phyloP scores from a whole-genome alignment of 2,797 vertebrate species.

The Fistularia tabacaria region DNA sequence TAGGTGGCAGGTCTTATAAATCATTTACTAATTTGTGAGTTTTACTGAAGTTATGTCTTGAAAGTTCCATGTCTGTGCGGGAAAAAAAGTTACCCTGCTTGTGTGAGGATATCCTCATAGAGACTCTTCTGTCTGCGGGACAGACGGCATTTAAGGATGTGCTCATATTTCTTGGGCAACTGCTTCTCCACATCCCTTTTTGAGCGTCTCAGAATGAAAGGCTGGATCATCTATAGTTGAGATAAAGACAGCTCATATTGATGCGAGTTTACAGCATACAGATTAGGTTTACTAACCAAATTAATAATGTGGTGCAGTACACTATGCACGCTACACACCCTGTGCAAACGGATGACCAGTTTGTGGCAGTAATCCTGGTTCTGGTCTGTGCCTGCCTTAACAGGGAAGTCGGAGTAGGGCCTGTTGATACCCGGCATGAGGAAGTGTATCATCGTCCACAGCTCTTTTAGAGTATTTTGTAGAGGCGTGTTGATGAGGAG shows the following conservation, averaged over 20 bases:
- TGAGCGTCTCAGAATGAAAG: conserved; percentile 87
- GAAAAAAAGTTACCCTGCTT: conserved; percentile 74
- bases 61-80: neutral
- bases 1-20: no score
- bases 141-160: conserved; percentile 87
- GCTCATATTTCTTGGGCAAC: conserved; percentile 88
- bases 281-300: no score
- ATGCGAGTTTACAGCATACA: neutral
- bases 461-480: conserved; percentile 87
- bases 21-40: no score
- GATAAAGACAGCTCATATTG: conserved; percentile 1
- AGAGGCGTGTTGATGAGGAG: conserved; percentile 88
- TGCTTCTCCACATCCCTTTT: conserved; percentile 91
- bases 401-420: conserved; percentile 85
- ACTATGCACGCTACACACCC: conserved; percentile 68
- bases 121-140: conserved; percentile 85
- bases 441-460: conserved; percentile 94
- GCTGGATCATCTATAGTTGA: conserved; percentile 85
- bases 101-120: conserved; percentile 89
- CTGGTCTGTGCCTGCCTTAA: conserved; percentile 87
- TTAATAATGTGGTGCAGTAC: no score
- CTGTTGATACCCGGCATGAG: conserved; percentile 88
- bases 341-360: conserved; percentile 88
- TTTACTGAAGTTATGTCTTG: neutral
- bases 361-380: conserved; percentile 95